Percentiles rank a stretch among this genome's conserved stretches.
Evolutionary conservation across 2,888 invertebrate species (phyloP).

Genomic region (Chloroclysta siterata): DNA sequence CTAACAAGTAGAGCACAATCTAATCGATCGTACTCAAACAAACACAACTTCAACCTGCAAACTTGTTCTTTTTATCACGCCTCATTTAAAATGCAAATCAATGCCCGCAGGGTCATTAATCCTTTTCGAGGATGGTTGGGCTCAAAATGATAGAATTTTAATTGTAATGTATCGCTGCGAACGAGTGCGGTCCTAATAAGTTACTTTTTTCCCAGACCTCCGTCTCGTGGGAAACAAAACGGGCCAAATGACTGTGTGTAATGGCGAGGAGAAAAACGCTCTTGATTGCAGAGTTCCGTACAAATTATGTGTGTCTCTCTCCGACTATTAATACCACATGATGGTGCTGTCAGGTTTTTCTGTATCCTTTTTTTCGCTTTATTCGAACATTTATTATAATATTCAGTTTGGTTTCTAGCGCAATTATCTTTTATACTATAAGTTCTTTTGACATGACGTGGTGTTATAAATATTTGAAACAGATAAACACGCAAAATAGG

Average conservation of each 20-base stretch:
- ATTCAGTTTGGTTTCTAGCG: too few species aligned
- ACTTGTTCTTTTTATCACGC: constrained; percentile 15
- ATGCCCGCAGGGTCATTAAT: constrained; percentile 22
- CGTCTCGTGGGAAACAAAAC: constrained; percentile 26
- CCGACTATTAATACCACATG: constrained; percentile 8
- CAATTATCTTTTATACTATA: too few species aligned
- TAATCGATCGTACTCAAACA: not conserved
- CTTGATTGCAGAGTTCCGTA: constrained; percentile 25
- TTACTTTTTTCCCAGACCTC: constrained; percentile 25
- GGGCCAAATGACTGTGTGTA: constrained; percentile 21
- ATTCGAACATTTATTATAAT: not conserved
- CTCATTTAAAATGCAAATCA: constrained; percentile 26
- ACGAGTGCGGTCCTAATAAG: constrained; percentile 19
- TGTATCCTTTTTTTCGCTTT: not conserved
- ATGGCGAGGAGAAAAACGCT: constrained; percentile 19
- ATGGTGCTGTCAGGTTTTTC: not conserved
- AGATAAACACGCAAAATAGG: too few species aligned
- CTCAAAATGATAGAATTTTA: constrained; percentile 34
- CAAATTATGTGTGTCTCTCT: constrained; percentile 13
- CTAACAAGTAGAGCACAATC: not conserved
- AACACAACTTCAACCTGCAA: constrained; percentile 8
- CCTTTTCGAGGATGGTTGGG: constrained; percentile 18
- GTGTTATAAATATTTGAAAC: too few species aligned
- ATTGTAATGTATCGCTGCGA: constrained; percentile 26
- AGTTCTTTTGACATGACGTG: too few species aligned